Evolutionary conservation across 2,888 invertebrate genomes (phyloP), one percentile per base, ranked within the genome.

Genomic region (Cotesia congregata): DNA sequence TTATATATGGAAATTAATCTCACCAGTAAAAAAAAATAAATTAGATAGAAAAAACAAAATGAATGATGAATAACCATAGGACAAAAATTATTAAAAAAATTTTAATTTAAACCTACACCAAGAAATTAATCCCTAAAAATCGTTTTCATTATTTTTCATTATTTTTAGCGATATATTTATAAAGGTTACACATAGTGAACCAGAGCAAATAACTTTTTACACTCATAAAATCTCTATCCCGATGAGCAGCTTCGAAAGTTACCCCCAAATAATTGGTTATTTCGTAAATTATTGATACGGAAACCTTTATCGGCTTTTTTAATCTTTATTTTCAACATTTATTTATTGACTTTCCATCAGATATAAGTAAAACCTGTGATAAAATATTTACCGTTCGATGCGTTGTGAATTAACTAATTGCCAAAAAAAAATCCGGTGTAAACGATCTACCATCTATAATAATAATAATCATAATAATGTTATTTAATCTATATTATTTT

Each of bases 401-500:
- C 68, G 64, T 73, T 73, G 68, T 73, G 50, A 73, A 76, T 73
- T 59, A 39, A 39, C 7, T 39, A 50, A 73, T 12, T 12, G 50
- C 50, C 12, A 67, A 60, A 15, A 30, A 30, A 30, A 6, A 59
- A 6, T 61, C 1, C 15, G 7, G 12, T n/a, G 38, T 73, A 76
- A 79, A 75, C 82, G 83, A 82, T 80, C 83, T 85, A 83, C 80
- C 81, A 85, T 85, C 83, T 79, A 76, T 69, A 82, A 83, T 39
- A 59, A 59, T 30, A 41, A 50, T 30, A 30, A 30, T 30, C 2
- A 30, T 30, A 30, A 30, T 30, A 30, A 30, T 30, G 30, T 30
- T 30, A 30, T 30, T 30, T 30, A 30, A 30, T 30, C 30, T 30
- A 30, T 30, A 30, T 30, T 30, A 30, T 30, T 30, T 30, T 30